Conservation (phyloP, 2,888 invertebrate species). For the Odontomyia ornata region DNA sequence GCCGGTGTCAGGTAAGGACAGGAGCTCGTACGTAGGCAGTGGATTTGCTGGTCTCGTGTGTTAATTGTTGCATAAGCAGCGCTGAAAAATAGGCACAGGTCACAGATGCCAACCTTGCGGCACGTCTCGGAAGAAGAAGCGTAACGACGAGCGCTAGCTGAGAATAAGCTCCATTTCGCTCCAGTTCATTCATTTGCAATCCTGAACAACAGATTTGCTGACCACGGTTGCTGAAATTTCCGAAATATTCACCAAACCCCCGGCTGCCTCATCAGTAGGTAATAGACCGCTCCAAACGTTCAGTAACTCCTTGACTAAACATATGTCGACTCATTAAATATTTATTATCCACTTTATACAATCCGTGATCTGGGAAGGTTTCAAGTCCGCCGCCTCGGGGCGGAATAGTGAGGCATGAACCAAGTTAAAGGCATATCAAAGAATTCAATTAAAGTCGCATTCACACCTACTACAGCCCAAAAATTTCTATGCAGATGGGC, state of each 20-base stretch:
- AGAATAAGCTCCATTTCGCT: too few relatives aligned
- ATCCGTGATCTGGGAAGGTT: slow-evolving; percentile 1
- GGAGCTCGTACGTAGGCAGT: slow-evolving; percentile 4
- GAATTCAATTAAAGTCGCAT: slow-evolving; percentile 50
- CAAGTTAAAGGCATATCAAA: slow-evolving; percentile 46
- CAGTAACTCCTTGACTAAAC: background rate
- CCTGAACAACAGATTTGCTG: background rate
- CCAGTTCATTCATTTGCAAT: background rate
- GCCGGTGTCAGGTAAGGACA: slow-evolving; percentile 4
- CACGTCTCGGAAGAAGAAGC: background rate
- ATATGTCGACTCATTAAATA: slow-evolving; percentile 9
- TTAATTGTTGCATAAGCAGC: slow-evolving; percentile 8
- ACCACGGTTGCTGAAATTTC: background rate
- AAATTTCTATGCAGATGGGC: background rate
- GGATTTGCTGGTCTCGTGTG: background rate
- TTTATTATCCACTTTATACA: slow-evolving; percentile 20
- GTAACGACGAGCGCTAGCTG: background rate
- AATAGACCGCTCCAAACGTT: background rate
- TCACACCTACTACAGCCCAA: slow-evolving; percentile 41
- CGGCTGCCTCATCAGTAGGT: background rate
- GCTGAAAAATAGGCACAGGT: slow-evolving; percentile 22
- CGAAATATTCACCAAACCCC: background rate
- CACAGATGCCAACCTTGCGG: slow-evolving; percentile 22
- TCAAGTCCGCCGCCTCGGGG: background rate
- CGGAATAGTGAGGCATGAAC: background rate